Evolutionary conservation across 2,888 invertebrate genomes (phyloP).

Genomic region (Melinaea menophilus): DNA sequence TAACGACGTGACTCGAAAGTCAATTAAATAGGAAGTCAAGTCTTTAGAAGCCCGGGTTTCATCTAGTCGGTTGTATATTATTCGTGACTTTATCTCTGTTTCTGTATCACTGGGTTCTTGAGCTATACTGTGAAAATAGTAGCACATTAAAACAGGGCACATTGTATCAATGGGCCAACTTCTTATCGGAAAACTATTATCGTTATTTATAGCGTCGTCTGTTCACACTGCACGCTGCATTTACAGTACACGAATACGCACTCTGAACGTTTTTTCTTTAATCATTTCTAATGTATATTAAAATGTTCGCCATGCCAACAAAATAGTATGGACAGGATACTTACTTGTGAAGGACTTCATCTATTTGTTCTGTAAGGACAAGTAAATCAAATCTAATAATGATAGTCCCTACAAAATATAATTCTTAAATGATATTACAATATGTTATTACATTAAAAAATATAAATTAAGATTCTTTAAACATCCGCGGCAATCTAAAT

Average conservation of each 20-base stretch:
- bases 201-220: conserved; percentile 63
- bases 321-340: too few species aligned
- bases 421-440: not conserved
- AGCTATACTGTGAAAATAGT: conserved; percentile 72
- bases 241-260: conserved; percentile 23
- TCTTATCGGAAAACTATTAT: conserved; percentile 72
- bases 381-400: too few species aligned
- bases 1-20: conserved; percentile 25
- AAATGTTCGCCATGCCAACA: too few species aligned
- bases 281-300: not conserved
- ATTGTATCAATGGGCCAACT: conserved; percentile 59
- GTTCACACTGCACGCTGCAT: conserved; percentile 47
- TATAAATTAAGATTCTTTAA: conserved; percentile 13
- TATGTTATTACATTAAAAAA: conserved; percentile 13
- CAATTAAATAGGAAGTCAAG: conserved; percentile 3
- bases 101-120: conserved; percentile 67
- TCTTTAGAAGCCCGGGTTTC: too few species aligned
- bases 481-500: conserved; percentile 7
- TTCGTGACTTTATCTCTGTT: conserved; percentile 72
- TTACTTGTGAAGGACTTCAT: too few species aligned
- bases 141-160: conserved; percentile 70
- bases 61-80: conserved; percentile 53
- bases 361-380: too few species aligned
- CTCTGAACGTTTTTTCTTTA: too few species aligned
- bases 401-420: too few species aligned